Evolutionary conservation across 2,113 vertebrate species (phyloP), one percentile per base, ranked within the genome.

Genomic region (Orcinus orca): DNA sequence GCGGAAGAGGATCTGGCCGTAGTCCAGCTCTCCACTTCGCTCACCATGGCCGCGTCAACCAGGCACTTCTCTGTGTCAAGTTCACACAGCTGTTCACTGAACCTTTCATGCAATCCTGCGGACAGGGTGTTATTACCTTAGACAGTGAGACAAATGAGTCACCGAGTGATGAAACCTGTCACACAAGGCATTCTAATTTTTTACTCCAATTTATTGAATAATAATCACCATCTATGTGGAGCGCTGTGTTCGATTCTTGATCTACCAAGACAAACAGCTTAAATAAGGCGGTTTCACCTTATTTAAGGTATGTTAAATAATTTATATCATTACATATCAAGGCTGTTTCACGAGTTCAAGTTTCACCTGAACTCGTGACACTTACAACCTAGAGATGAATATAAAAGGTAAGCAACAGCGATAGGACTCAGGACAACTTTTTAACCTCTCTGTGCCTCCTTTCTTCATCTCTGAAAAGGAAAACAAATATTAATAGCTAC

Each of bases 51-150:
- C 50, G 18, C 53, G 2, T 21, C n/a, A 8, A 18, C 6, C 17
- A 67, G 36, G 53, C 26, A 6, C 5, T 21, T 5, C 33, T 25
- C 5, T 13, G n/a, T 1, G 18, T 8, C n/a, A 29, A 3, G 41
- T 65, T 50, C 55, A 38, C 14, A 6, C 8, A 9, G 47, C 13
- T 9, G 26, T 41, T 77, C 6, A n/a, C 6, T n/a, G 26, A 71
- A 12, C 9, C n/a, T 1, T 55, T 77, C 17, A 12, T 11, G 13
- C 21, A 3, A 1, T 12, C 15, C 41, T 20, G 3, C 4, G 15
- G 29, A n/a, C 21, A n/a, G 55, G 71, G 55, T 13, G 14, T 38
- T 31, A 15, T 25, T 25, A 21, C 11, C 26, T 60, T 36, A 18
- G 7, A 17, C 29, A 60, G 21, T 20, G 20, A 93, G 50, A 81